Evolutionary conservation across 2,888 invertebrate species (phyloP).

Genomic region (Lampropteryx suffumata): DNA sequence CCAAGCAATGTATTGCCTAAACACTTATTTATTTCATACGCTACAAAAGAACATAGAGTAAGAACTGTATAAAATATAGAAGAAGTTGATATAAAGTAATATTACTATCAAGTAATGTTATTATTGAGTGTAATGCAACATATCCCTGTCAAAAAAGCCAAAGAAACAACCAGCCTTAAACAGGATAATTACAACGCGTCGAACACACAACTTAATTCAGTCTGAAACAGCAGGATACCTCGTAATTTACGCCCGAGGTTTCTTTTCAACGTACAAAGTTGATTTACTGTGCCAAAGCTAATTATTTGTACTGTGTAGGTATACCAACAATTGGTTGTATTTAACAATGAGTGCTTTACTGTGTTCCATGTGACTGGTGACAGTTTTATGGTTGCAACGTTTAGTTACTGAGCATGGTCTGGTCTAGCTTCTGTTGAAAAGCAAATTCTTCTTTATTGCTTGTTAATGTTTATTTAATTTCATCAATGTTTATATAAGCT

Average conservation of each 20-base stretch:
- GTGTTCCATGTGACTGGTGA: constrained; percentile 13
- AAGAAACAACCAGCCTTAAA: constrained; percentile 28
- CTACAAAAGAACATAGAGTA: no score
- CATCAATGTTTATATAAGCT: no score
- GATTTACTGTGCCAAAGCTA: constrained; percentile 27
- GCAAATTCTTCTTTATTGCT: background rate
- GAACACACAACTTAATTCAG: constrained; percentile 32
- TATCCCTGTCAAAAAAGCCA: constrained; percentile 32
- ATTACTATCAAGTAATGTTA: constrained; percentile 1
- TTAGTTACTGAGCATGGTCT: background rate
- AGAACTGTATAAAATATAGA: no score
- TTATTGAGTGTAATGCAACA: constrained; percentile 31
- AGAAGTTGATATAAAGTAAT: no score
- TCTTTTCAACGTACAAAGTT: constrained; percentile 33
- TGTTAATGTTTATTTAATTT: background rate
- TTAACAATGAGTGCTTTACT: constrained; percentile 22
- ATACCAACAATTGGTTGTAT: constrained; percentile 32
- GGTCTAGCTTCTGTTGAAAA: constrained; percentile 4
- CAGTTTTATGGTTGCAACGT: constrained; percentile 18
- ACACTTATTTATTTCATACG: no score
- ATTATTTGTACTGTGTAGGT: constrained; percentile 27
- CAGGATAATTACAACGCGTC: constrained; percentile 35
- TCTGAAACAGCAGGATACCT: constrained; percentile 45
- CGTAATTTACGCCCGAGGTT: constrained; percentile 46
- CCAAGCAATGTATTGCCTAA: no score